Conservation (phyloP, 2,113 vertebrate species). For the Pyxicephalus adspersus region DNA sequence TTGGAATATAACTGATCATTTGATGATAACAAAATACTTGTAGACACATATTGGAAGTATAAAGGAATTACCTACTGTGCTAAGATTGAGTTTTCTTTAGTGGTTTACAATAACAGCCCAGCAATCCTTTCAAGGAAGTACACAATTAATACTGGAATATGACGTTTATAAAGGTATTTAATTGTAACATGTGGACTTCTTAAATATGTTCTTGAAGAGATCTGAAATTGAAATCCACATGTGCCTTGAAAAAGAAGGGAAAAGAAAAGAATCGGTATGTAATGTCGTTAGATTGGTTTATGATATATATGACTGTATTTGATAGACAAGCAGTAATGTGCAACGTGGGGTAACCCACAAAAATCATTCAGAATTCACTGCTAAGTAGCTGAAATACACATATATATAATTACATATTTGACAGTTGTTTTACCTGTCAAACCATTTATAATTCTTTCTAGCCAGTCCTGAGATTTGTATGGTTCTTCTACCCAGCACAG, state of each 20-base stretch:
- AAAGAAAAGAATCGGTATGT: background rate
- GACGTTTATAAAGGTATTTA: background rate
- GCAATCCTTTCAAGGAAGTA: background rate
- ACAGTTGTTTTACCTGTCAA: too few relatives aligned
- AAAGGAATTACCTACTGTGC: conserved; percentile 15
- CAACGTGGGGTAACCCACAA: too few relatives aligned
- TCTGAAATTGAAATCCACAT: background rate
- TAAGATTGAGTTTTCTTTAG: conserved; percentile 5
- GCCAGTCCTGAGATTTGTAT: too few relatives aligned
- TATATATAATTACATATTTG: too few relatives aligned
- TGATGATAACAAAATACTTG: conserved; percentile 25
- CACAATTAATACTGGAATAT: conserved; percentile 21
- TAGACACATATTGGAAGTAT: conserved; percentile 5
- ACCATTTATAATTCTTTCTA: too few relatives aligned
- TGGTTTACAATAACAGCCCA: conserved; percentile 11
- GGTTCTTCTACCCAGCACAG: too few relatives aligned
- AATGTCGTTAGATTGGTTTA: too few relatives aligned
- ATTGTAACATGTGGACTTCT: conserved; percentile 8
- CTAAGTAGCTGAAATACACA: too few relatives aligned
- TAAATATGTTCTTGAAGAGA: background rate
- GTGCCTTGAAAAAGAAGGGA: background rate
- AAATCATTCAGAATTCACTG: too few relatives aligned
- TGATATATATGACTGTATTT: too few relatives aligned
- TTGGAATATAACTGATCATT: conserved; percentile 6
- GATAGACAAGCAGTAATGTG: too few relatives aligned